These are phyloP conservation scores for Chymomyza costata DNA, from an alignment of 1,140 invertebrate genomes.

Conservation along the genomic window DNA sequence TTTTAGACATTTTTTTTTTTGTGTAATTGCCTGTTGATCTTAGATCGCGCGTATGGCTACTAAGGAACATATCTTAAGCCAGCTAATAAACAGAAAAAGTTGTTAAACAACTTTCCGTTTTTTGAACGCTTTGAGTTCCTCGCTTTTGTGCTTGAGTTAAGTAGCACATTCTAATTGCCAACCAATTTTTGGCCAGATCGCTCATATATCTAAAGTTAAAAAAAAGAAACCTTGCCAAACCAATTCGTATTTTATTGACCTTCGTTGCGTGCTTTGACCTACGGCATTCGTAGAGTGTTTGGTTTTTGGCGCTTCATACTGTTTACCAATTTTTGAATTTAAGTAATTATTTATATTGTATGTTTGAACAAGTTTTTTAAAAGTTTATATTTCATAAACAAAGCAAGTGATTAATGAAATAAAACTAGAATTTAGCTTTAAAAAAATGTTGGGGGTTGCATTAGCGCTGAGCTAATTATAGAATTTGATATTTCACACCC, in stretches of 20 bases:
- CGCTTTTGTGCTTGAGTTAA: constrained; percentile 4
- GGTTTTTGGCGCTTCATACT: constrained; percentile 19
- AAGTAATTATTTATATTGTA: constrained; percentile 17
- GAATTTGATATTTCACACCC: constrained; percentile 40
- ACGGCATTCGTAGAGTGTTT: constrained; percentile 22
- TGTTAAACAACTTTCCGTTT: constrained; percentile 44
- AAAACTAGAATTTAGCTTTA: no score
- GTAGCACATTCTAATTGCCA: constrained; percentile 22
- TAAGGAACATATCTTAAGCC: no score
- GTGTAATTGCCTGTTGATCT: background rate
- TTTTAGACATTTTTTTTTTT: background rate
- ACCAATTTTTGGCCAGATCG: constrained; percentile 8
- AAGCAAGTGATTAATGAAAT: constrained; percentile 50
- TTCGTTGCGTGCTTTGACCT: constrained; percentile 63
- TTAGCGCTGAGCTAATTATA: background rate
- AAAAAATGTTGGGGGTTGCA: no score
- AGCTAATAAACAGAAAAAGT: constrained; percentile 20
- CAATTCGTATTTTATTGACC: constrained; percentile 36
- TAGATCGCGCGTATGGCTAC: no score
- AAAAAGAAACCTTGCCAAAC: no score
- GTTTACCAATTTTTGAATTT: constrained; percentile 14
- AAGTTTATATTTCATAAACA: constrained; percentile 26
- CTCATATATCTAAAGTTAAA: no score
- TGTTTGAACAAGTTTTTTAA: constrained; percentile 58
- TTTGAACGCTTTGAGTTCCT: no score